These are phyloP conservation scores for Neodiprion fabricii DNA, from an alignment of 1,140 invertebrate genomes.

Conservation along the genomic window DNA sequence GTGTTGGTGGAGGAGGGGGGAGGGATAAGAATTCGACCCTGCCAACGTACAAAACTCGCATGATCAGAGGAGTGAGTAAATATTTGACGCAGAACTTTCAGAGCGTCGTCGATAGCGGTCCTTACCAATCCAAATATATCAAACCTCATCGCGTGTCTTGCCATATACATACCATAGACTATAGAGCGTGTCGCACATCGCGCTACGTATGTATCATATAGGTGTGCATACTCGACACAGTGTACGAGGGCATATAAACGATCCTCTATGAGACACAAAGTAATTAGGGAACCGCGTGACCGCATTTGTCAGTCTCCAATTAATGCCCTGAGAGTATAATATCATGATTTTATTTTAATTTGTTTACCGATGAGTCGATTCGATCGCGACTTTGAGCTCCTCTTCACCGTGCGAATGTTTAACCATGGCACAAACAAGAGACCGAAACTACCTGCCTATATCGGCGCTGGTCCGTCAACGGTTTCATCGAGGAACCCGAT, in stretches of 20 bases:
- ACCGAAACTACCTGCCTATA: not conserved
- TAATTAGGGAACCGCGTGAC: not conserved
- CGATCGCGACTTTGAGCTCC: no score
- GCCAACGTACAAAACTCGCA: no score
- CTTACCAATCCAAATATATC: not conserved
- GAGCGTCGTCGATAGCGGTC: constrained; percentile 1
- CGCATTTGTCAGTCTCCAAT: not conserved
- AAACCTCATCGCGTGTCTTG: not conserved
- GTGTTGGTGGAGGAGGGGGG: no score
- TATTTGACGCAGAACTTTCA: not conserved
- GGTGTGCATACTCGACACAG: no score
- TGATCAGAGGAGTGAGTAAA: not conserved
- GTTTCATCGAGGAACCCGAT: no score
- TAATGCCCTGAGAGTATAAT: not conserved
- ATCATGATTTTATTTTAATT: not conserved
- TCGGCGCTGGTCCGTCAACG: no score
- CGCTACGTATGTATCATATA: not conserved
- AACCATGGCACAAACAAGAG: not conserved
- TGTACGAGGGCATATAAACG: no score
- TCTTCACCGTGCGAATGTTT: not conserved
- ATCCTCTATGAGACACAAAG: not conserved
- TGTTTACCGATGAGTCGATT: not conserved
- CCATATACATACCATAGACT: no score
- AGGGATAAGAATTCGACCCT: no score
- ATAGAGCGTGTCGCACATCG: not conserved